Base-by-base conservation (phyloP, 2,113 vertebrate species). In the Brachyistius frenatus region DNA sequence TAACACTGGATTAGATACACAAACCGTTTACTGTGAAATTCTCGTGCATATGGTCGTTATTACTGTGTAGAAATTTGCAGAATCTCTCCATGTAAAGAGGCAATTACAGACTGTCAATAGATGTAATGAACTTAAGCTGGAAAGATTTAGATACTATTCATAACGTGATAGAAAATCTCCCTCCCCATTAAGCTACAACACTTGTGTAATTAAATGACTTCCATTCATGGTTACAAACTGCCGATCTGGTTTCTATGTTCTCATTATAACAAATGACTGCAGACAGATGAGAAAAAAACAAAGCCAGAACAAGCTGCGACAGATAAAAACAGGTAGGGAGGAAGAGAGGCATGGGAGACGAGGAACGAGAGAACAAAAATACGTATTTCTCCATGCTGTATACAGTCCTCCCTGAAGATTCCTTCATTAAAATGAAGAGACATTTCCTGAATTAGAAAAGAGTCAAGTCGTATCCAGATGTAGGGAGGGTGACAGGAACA, bases 401-500 rank as follows among this genome's bases (percentile, higher is more conserved):
- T 39, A 53, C 53, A 46, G 6, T 58, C 6, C 11, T 76, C 76
- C 49, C 64, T 11, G 3, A 61, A 70, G 10, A 78, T 23, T 35
- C 23, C 23, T 50, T 41, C 5, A 55, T 46, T 58, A 44, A 54
- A 67, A 58, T 39, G 23, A 84, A 53, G 23, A 55, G 44, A 53
- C 15, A 58, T 36, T 73, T 14, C 0, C 35, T 54, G 64, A 73
- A 63, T 84, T 64, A 76, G 1, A 72, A 73, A 78, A 52, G 2
- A 63, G 55, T 57, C 33, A 23, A 66, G 36, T 57, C 44, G 35
- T 47, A 47, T 76, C 23, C 49, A 57, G 52, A 41, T 13, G 1
- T 2, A 8, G 11, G 39, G 39, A 78, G 60, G 53, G 57, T 80
- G 60, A 84, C 64, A 70, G 46, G 16, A 75, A 71, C 37, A 35